A percentile compares a stretch with the other conserved stretches of the same genome.
phyloP scores from a whole-genome alignment of 2,888 invertebrate species.

The Ennomos erosarius region DNA sequence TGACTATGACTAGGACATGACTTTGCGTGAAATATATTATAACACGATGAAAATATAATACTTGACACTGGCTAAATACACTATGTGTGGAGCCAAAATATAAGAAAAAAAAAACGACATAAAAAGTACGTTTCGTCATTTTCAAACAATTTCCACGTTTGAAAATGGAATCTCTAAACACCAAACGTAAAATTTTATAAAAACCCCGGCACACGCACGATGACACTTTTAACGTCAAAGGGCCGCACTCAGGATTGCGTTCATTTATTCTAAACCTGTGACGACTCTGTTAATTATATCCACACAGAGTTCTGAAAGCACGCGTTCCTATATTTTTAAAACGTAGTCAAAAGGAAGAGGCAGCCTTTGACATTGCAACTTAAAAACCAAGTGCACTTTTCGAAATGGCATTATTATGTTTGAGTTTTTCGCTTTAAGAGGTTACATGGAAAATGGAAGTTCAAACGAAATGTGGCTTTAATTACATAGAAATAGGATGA shows the following conservation, averaged over 20 bases:
- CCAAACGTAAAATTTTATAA: constrained; percentile 33
- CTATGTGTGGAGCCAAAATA: too few species aligned
- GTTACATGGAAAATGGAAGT: not conserved
- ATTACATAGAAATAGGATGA: too few species aligned
- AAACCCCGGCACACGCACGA: constrained; percentile 58
- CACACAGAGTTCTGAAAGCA: constrained; percentile 47
- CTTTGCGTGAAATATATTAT: too few species aligned
- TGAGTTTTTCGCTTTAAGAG: constrained; percentile 7
- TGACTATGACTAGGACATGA: too few species aligned
- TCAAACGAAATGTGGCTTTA: not conserved
- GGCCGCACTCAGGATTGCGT: constrained; percentile 55
- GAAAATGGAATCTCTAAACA: constrained; percentile 14
- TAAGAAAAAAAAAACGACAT: too few species aligned
- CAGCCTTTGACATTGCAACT: constrained; percentile 73
- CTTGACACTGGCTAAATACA: too few species aligned
- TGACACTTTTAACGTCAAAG: constrained; percentile 73
- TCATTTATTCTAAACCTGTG: constrained; percentile 62
- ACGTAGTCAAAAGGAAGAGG: constrained; percentile 79
- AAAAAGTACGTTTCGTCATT: too few species aligned
- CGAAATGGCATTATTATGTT: constrained; percentile 26
- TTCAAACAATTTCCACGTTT: too few species aligned
- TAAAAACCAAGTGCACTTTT: constrained; percentile 51
- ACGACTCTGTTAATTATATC: constrained; percentile 77
- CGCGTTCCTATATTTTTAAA: constrained; percentile 57
- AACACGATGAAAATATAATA: too few species aligned